A percentile compares a stretch with the other conserved stretches of the same genome.
phyloP scores from a whole-genome alignment of 2,888 invertebrate species.

The Schrankia costaestrigalis region DNA sequence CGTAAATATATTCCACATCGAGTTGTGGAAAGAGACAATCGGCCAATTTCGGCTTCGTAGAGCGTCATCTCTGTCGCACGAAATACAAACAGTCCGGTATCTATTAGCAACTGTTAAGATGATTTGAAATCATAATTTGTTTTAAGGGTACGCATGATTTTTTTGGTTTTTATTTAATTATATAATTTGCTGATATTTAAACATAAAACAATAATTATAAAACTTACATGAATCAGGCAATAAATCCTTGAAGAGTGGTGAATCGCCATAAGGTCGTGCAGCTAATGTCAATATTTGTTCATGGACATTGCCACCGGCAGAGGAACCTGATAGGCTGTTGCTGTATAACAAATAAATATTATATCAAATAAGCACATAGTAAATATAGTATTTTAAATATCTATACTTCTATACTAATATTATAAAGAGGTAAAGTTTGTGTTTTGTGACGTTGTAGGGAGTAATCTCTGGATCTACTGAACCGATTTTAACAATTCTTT shows the following conservation, averaged over 20 bases:
- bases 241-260: slow-evolving; percentile 90
- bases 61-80: too few relatives aligned
- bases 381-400: not conserved
- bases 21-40: too few relatives aligned
- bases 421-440: too few relatives aligned
- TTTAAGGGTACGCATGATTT: not conserved
- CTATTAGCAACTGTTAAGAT: too few relatives aligned
- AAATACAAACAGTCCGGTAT: too few relatives aligned
- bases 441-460: too few relatives aligned
- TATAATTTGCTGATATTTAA: not conserved
- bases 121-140: too few relatives aligned
- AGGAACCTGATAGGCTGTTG: slow-evolving; percentile 38
- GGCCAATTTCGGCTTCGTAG: too few relatives aligned
- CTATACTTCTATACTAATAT: not conserved
- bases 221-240: slow-evolving; percentile 66
- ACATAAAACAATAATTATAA: not conserved
- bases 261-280: slow-evolving; percentile 92
- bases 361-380: not conserved
- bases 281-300: slow-evolving; percentile 88
- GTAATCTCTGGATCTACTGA: too few relatives aligned
- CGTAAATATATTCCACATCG: not conserved
- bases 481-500: too few relatives aligned
- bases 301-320: slow-evolving; percentile 72
- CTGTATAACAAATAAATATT: slow-evolving; percentile 11
- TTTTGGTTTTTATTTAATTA: not conserved